phyloP scores from a whole-genome alignment of 2,797 vertebrate genomes.

The Notoglanidium macrostoma region DNA sequence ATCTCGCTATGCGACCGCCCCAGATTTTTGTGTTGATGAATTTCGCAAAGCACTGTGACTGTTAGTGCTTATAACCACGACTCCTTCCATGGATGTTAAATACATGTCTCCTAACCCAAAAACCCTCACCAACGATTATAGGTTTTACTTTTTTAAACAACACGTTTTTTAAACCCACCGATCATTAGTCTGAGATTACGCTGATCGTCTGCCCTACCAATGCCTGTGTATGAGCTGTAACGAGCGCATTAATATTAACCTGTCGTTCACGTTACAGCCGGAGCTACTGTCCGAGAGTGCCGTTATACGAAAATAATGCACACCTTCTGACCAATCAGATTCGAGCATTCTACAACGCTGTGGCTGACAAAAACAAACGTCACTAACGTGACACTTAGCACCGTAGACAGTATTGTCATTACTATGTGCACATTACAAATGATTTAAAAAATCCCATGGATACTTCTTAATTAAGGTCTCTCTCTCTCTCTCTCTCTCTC shows the following conservation, averaged over 20 bases:
- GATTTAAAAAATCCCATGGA: neutral
- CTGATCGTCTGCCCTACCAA: neutral
- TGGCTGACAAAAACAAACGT: too few relatives aligned
- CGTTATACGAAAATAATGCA: neutral
- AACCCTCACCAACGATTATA: neutral
- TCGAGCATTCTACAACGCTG: neutral
- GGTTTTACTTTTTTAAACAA: neutral
- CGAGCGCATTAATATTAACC: neutral
- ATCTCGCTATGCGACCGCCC: neutral
- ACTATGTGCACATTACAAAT: too few relatives aligned
- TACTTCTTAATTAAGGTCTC: neutral
- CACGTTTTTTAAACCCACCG: neutral
- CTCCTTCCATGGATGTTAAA: neutral
- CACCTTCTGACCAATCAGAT: neutral
- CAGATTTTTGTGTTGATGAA: neutral
- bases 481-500: too few relatives aligned
- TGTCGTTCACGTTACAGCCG: neutral
- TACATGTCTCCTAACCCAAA: neutral
- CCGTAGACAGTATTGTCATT: neutral
- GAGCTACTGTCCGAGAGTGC: neutral
- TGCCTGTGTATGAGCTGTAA: neutral
- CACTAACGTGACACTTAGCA: neutral
- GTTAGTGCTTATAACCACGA: neutral
- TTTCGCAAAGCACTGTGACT: neutral
- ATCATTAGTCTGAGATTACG: neutral